A percentile compares a stretch with the other conserved stretches of the same genome.
Evolutionary conservation across 53 echinoderm and acorn worm genomes (phyloP).

Genomic region (Temnopleurus reevesii): DNA sequence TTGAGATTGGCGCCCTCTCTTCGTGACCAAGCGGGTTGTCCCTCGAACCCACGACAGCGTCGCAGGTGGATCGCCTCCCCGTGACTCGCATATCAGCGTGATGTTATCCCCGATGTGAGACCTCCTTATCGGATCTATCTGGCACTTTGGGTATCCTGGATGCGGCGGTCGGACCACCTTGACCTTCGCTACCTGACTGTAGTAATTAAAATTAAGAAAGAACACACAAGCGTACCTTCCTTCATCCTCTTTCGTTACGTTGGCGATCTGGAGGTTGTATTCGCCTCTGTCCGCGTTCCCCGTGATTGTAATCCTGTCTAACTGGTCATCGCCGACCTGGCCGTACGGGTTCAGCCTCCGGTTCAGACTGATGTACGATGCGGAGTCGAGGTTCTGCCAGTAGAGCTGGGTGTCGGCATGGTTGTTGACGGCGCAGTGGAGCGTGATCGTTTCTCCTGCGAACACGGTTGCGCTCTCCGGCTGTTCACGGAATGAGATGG

Average conservation of each 20-base stretch:
- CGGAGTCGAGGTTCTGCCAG: slow-evolving; percentile 73
- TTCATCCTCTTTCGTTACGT: slow-evolving; percentile 60
- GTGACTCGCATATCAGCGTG: slow-evolving; percentile 83
- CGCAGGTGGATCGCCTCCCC: slow-evolving; percentile 85
- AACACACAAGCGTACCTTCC: slow-evolving; percentile 74
- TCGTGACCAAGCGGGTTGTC: slow-evolving; percentile 40
- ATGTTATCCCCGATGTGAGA: slow-evolving; percentile 75
- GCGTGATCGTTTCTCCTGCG: slow-evolving; percentile 68
- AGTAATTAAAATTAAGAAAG: slow-evolving; percentile 55
- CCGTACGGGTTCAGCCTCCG: slow-evolving; percentile 64
- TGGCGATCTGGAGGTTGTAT: slow-evolving; percentile 68
- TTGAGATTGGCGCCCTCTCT: slow-evolving; percentile 44
- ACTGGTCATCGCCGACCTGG: slow-evolving; percentile 39
- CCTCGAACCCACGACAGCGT: slow-evolving; percentile 80
- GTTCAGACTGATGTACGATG: slow-evolving; percentile 64
- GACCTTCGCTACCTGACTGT: slow-evolving; percentile 70
- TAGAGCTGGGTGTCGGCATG: slow-evolving; percentile 64
- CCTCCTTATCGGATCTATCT: slow-evolving; percentile 60
- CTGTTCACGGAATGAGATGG: slow-evolving; percentile 54
- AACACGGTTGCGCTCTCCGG: slow-evolving; percentile 45
- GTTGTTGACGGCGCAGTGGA: slow-evolving; percentile 72
- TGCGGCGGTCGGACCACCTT: slow-evolving; percentile 72
- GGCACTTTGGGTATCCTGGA: slow-evolving; percentile 69
- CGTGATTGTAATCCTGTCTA: slow-evolving; percentile 54
- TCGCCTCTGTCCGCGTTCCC: slow-evolving; percentile 72